Conservation (phyloP, 1,140 invertebrate species). For the Drosophila quadrilineata region DNA sequence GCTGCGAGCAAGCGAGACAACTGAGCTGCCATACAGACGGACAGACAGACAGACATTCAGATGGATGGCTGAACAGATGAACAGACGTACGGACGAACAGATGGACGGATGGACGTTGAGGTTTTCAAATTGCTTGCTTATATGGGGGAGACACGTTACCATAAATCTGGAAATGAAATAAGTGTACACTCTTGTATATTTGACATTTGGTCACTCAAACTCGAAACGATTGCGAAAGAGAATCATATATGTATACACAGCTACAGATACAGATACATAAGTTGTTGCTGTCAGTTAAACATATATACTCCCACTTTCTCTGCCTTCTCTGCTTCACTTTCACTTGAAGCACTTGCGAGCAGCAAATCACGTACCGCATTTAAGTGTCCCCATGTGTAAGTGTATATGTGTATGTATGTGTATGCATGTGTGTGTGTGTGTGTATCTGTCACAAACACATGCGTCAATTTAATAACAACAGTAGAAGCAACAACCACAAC, state of each 20-base stretch:
- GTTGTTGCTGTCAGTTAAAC: too few species aligned
- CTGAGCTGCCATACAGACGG: neutral
- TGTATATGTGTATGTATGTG: neutral
- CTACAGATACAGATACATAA: too few species aligned
- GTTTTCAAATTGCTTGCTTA: constrained; percentile 32
- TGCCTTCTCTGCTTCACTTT: constrained; percentile 1
- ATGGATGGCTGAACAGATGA: too few species aligned
- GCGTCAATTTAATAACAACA: constrained; percentile 55
- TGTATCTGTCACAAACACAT: constrained; percentile 44
- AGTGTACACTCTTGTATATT: constrained; percentile 69
- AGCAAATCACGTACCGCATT: constrained; percentile 43
- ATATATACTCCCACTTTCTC: neutral
- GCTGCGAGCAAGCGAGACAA: neutral
- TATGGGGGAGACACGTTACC: constrained; percentile 28
- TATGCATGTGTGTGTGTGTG: neutral
- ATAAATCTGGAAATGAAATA: constrained; percentile 77
- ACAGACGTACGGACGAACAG: neutral
- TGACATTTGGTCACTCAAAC: constrained; percentile 73
- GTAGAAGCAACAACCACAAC: constrained; percentile 21
- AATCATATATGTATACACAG: too few species aligned
- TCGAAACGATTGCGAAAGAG: constrained; percentile 48
- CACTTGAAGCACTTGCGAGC: constrained; percentile 29
- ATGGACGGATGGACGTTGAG: neutral
- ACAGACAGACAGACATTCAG: too few species aligned
- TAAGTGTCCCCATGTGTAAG: constrained; percentile 17